Percentiles rank a stretch among this genome's conserved stretches.
phyloP scores from a whole-genome alignment of 2,113 vertebrate species.

The Pituophis catenifer region DNA sequence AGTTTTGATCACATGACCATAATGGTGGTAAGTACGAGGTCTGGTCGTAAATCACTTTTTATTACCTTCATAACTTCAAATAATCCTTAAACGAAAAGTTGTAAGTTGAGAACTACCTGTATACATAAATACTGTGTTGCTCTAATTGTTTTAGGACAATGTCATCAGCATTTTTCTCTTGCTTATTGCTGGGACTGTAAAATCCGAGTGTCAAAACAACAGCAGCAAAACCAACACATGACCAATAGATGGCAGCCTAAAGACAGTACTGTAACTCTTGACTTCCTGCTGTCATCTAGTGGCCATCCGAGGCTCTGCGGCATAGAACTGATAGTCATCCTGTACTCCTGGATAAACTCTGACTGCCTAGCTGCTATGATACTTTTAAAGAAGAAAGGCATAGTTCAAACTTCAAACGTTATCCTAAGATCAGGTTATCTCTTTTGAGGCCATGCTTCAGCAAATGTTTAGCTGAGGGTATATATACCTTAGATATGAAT shows the following conservation, averaged over 20 bases:
- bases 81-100: not conserved
- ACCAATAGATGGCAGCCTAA: not conserved
- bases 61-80: not conserved
- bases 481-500: slow-evolving; percentile 19
- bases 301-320: not conserved
- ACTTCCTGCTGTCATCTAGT: not conserved
- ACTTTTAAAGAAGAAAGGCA: slow-evolving; percentile 49
- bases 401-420: slow-evolving; percentile 38
- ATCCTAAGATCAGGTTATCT: slow-evolving; percentile 39
- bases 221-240: not conserved
- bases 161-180: not conserved
- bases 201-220: not conserved
- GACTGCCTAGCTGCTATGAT: not conserved
- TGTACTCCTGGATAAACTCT: not conserved
- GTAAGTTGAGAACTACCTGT: not conserved
- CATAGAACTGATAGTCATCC: not conserved
- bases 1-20: not conserved
- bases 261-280: not conserved
- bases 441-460: slow-evolving; percentile 58
- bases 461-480: slow-evolving; percentile 42
- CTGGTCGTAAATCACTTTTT: not conserved
- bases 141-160: not conserved
- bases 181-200: not conserved
- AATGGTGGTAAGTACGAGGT: not conserved
- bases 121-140: not conserved